Evolutionary conservation across 92 coral and sea anemone genomes (phyloP).

Genomic region (Parazoanthus swiftii): DNA sequence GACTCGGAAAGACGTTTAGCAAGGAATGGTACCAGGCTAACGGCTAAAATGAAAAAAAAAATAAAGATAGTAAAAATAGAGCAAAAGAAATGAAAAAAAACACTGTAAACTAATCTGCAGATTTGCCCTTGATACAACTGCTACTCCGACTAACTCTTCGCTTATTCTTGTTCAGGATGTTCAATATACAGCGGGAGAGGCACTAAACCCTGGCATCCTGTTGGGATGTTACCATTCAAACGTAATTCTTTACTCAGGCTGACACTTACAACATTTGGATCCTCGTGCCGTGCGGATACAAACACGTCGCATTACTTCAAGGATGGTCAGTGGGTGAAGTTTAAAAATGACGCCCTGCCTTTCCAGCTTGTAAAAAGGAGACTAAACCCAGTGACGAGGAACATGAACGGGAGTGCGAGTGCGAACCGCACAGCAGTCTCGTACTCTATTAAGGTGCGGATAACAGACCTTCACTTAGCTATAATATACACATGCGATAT

Average conservation of each 20-base stretch:
- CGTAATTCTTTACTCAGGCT: constrained; percentile 2
- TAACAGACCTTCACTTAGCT: neutral
- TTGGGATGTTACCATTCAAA: constrained; percentile 2
- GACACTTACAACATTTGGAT: neutral
- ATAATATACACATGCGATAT: neutral
- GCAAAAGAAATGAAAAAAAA: too few species aligned
- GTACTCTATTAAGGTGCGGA: constrained; percentile 9
- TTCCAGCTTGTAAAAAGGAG: constrained; percentile 8
- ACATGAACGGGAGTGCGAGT: neutral
- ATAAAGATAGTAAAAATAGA: too few species aligned
- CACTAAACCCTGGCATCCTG: neutral
- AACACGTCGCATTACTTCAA: neutral
- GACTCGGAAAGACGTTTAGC: too few species aligned
- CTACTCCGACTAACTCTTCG: too few species aligned
- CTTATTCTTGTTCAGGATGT: neutral
- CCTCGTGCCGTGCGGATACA: neutral
- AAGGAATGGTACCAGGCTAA: too few species aligned
- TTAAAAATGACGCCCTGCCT: neutral
- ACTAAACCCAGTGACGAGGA: neutral
- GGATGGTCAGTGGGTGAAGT: constrained; percentile 1
- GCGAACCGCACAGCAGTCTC: neutral
- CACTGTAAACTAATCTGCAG: too few species aligned
- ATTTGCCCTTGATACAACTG: too few species aligned
- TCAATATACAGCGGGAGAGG: neutral
- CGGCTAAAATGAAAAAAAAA: too few species aligned